A percentile compares a stretch with the other conserved stretches of the same genome.
These are phyloP conservation scores for Parnassius smintheus DNA, from an alignment of 2,888 invertebrate species.

Conservation along the genomic window DNA sequence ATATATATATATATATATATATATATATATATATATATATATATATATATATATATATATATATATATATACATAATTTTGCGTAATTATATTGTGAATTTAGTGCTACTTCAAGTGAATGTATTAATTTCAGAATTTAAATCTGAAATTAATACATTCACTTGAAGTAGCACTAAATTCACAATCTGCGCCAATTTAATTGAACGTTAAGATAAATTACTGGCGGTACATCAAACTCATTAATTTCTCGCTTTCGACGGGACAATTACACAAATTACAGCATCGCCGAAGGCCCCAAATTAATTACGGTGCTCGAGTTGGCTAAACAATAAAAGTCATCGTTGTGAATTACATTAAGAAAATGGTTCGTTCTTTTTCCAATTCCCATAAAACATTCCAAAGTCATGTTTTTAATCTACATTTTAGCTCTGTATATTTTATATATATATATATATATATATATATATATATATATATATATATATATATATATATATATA, in stretches of 20 bases:
- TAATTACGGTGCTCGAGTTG: constrained; percentile 35
- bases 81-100: background rate
- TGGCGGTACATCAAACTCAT: constrained; percentile 44
- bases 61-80: no score
- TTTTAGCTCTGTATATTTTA: background rate
- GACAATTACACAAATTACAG: constrained; percentile 62
- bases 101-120: background rate
- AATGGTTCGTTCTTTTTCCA: background rate
- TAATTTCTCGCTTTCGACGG: constrained; percentile 55
- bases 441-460: no score
- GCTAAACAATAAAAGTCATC: constrained; percentile 26
- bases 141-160: background rate
- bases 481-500: no score
- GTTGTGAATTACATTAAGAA: constrained; percentile 3
- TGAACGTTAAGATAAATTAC: constrained; percentile 18
- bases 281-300: constrained; percentile 43
- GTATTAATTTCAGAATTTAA: background rate
- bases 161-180: background rate
- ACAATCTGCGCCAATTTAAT: background rate
- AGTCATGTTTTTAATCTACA: background rate
- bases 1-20: no score
- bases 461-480: no score
- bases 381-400: no score
- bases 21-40: no score
- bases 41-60: no score